phyloP scores from a whole-genome alignment of 2,113 vertebrate genomes.

The Labeo rohita region DNA sequence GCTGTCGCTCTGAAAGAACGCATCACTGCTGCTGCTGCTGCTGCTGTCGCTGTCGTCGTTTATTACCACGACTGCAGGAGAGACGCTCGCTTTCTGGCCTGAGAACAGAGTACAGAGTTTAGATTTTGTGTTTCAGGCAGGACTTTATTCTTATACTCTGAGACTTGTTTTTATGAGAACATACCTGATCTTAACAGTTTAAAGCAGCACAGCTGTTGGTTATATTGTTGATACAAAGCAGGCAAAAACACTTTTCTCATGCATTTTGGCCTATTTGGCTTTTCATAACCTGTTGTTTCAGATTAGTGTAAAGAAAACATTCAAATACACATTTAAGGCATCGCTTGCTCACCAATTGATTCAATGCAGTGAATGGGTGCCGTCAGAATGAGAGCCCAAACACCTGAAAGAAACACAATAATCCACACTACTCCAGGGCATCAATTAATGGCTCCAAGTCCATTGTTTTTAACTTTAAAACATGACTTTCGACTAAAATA shows the following conservation, averaged over 20 bases:
- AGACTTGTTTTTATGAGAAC: neutral
- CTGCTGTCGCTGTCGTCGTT: conserved; percentile 55
- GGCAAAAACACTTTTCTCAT: neutral
- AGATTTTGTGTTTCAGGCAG: neutral
- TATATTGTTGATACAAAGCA: neutral
- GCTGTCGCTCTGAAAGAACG: conserved; percentile 11
- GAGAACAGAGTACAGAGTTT: neutral
- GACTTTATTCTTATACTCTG: neutral
- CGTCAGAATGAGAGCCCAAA: no score
- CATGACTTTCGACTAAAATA: no score
- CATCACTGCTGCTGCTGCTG: conserved; percentile 52
- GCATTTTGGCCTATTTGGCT: neutral
- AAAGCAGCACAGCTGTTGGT: neutral
- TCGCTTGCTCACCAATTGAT: neutral
- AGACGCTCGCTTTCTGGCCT: conserved; percentile 50
- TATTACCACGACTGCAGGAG: conserved; percentile 64
- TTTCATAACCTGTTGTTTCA: neutral
- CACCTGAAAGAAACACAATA: no score
- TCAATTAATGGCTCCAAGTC: no score
- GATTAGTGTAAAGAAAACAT: neutral
- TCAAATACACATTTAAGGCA: neutral
- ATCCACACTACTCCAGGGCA: no score
- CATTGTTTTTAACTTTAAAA: no score
- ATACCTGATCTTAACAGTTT: neutral
- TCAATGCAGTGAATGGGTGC: neutral